Evolutionary conservation across 2,797 vertebrate genomes (phyloP), one percentile per base, ranked within the genome.

Genomic region (Astyanax mexicanus): DNA sequence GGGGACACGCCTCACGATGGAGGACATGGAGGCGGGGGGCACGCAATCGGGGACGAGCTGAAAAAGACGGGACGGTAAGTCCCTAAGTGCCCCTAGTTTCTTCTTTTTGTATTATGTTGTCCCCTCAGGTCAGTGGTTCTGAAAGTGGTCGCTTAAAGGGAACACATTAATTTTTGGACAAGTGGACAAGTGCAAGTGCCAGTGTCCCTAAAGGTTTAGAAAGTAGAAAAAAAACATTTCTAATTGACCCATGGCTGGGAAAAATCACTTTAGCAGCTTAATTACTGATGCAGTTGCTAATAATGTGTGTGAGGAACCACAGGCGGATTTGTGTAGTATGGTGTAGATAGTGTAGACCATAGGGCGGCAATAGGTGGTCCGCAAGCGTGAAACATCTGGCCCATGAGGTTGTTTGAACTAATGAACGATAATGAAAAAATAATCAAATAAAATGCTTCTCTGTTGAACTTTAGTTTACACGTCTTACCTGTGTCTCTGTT

Each of bases 1-100:
- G 98, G 97, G 57, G 95, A 97, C 81, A 95, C 91, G 0, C 96
- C 95, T 68, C 95, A 96, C 0, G 95, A 95, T 0, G 94, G 92
- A 29, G 95, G 95, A 0, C 94, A 96, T 0, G 96, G 96, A 9
- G 93, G 95, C 17, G 96, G 96, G 0, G 96, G 97, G 0, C 97
- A 99, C 0, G 94, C 91, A 0, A 86, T 92, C 0, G 93, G 94
- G 0, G 96, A 98, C 0, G 98, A 99, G 79, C 89, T 99, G 42
- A 88, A 95, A 81, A 94, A 94, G 76, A 99, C 96, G 0, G 98
- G 98, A 85, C 94, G 93, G 98, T 98, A 84, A 67, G 86, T 83
- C 57, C 23, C 45, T n/a, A 54, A 76, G 44, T 58, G 61, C 19
- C 23, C 35, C 15, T 21, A 8, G 23, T 69, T 72, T 65, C 23